Evolutionary conservation across 2,113 vertebrate species (phyloP), one percentile per base, ranked within the genome.

Genomic region (Aptenodytes forsteri): DNA sequence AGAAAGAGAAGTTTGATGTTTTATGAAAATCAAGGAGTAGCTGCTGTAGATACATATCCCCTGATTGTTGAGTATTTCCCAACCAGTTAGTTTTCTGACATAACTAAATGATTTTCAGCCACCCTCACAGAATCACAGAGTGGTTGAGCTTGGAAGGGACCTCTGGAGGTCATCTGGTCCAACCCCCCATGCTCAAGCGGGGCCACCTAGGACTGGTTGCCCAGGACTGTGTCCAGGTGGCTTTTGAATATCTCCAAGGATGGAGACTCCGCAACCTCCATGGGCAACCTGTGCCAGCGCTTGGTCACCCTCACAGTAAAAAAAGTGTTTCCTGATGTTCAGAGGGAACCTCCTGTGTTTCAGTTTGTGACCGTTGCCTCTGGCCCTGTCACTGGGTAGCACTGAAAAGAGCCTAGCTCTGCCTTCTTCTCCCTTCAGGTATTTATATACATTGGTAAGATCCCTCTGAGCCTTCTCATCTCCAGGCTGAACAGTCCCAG

Each of bases 131-230:
- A 78, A 71, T 36, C 34, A 16, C 42, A 61, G 50, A 58, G 30
- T 54, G 58, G 18, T 23, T 87, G n/a, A 59, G 30, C 13, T 87
- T 71, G 34, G 19, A 64, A 49, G n/a, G 13, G 18, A 64, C 32
- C 17, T 61, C 54, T 69, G n/a, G 44, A 70, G 12, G 29, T 90
- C 36, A 36, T 30, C 44, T 76, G 20, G 6, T 71, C 64, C 26
- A 71, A n/a, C 6, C 4, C 17, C 2, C 10, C 0, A 0, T 42
- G 50, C 64, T 71, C 9, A 52, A 54, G 25, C 25, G 52, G 34
- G 14, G 29, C 9, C 17, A 23, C 29, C 16, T 46, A 36, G 36
- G 32, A 14, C 59, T 85, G 22, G 7, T 89, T 44, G 58, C 13
- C 16, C 19, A 61, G 42, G 36, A 56, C 27, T 36, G 7, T 13